A percentile compares a stretch with the other conserved stretches of the same genome.
phyloP scores from a whole-genome alignment of 2,888 invertebrate genomes.

The Andricus quercusramuli region DNA sequence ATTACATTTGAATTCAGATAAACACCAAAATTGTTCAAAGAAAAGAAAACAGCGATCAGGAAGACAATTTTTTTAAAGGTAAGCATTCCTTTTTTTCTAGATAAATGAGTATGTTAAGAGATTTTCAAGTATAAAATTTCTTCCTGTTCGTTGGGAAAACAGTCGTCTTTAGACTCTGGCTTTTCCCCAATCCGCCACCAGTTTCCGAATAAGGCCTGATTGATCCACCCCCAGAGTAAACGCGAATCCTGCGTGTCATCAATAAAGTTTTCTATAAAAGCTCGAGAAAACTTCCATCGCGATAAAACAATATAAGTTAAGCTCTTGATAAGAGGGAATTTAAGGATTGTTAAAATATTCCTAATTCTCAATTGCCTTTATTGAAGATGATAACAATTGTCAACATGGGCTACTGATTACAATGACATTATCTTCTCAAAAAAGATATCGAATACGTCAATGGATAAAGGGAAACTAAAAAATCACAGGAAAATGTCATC shows the following conservation, averaged over 20 bases:
- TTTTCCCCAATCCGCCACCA: neutral
- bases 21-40: neutral
- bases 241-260: neutral
- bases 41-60: neutral
- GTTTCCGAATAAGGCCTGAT: neutral
- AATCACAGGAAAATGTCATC: neutral
- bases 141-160: neutral
- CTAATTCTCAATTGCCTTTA: neutral
- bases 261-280: neutral
- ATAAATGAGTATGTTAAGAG: neutral
- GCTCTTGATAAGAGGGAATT: neutral
- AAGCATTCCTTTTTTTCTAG: neutral
- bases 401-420: constrained; percentile 4
- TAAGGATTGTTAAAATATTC: neutral
- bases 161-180: too few species aligned
- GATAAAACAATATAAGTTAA: neutral
- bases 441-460: neutral
- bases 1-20: neutral
- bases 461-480: neutral
- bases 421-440: neutral
- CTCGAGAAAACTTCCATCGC: neutral
- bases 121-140: neutral
- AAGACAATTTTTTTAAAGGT: neutral
- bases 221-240: neutral
- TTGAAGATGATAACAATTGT: neutral